These are phyloP conservation scores for Tauraco hartlaubi DNA, from an alignment of 2,797 vertebrate species.

Conservation along the genomic window DNA sequence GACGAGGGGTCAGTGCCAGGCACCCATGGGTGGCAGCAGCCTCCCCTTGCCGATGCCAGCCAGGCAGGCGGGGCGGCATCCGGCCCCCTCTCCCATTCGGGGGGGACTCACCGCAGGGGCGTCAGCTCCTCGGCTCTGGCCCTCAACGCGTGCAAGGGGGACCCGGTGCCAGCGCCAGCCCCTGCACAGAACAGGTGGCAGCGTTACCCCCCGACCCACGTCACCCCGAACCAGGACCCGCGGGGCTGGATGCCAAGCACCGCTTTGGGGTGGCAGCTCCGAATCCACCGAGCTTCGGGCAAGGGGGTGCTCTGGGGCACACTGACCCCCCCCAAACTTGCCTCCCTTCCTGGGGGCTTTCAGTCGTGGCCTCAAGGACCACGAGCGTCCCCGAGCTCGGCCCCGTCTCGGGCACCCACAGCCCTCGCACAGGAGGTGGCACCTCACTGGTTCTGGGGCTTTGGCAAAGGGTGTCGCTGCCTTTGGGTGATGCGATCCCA, in stretches of 20 bases:
- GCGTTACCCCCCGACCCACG: background rate
- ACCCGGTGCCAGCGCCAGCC: conserved; percentile 5
- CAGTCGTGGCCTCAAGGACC: background rate
- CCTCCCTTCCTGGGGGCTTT: background rate
- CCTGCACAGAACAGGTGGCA: conserved; percentile 68
- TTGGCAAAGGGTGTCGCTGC: background rate
- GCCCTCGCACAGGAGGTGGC: background rate
- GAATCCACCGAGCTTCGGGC: fast-evolving
- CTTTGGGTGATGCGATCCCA: background rate
- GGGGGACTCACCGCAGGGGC: conserved; percentile 71
- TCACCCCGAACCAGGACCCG: fast-evolving
- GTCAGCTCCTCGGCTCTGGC: conserved; percentile 59
- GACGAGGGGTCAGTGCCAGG: background rate
- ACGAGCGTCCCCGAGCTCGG: background rate
- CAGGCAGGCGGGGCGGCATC: background rate
- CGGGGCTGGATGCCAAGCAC: background rate
- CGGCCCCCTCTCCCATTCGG: background rate
- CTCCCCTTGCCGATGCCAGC: background rate
- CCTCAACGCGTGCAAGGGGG: conserved; percentile 35
- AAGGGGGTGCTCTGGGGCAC: fast-evolving
- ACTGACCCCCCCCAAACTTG: fast-evolving
- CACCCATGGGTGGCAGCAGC: background rate
- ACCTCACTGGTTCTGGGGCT: background rate
- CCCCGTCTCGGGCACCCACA: fast-evolving
- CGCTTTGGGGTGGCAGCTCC: background rate